Percentiles rank a stretch among this genome's conserved stretches.
phyloP scores from a whole-genome alignment of 2,113 vertebrate genomes.

The Guaruba guarouba region DNA sequence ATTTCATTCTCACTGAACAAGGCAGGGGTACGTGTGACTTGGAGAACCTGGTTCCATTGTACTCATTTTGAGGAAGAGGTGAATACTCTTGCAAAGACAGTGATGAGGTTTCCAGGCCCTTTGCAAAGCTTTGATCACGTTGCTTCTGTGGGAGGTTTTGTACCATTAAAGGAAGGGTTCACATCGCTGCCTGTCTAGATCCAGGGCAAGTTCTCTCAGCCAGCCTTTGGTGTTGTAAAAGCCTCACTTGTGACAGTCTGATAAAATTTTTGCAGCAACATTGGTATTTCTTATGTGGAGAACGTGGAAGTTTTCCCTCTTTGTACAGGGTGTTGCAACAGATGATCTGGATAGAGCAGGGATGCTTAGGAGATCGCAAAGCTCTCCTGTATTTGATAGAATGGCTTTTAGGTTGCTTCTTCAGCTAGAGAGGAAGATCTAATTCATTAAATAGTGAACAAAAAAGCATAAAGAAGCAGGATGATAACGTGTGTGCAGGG shows the following conservation, averaged over 20 bases:
- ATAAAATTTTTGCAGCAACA: not conserved
- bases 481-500: fast-evolving
- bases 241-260: not conserved
- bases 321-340: not conserved
- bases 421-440: not conserved
- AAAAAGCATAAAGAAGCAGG: not conserved
- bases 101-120: not conserved
- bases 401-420: not conserved
- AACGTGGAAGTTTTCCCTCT: not conserved
- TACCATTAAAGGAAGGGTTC: not conserved
- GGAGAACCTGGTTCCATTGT: not conserved
- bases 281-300: not conserved
- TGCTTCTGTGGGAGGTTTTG: not conserved
- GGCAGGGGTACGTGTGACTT: not conserved
- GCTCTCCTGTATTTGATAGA: not conserved
- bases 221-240: not conserved
- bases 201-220: not conserved
- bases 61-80: not conserved
- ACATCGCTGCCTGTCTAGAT: not conserved
- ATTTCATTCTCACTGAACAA: not conserved
- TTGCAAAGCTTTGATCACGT: not conserved
- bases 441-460: not conserved
- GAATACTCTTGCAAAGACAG: not conserved
- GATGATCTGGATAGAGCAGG: not conserved
- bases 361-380: not conserved